These are phyloP conservation scores for Rousettus leschenaultii DNA, from an alignment of 2,113 vertebrate species.

Conservation along the genomic window DNA sequence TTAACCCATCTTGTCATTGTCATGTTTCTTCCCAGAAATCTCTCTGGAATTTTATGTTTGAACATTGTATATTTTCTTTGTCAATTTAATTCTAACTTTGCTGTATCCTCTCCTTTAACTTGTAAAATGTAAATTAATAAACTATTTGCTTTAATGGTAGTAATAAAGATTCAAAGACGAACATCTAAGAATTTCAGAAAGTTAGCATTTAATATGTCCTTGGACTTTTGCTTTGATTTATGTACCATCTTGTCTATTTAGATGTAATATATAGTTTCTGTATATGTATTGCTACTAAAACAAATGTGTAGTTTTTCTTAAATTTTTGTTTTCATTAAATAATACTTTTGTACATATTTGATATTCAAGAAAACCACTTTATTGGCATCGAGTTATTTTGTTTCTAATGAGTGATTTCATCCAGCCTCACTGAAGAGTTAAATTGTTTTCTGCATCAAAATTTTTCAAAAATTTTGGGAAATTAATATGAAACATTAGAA, in stretches of 20 bases:
- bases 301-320: neutral
- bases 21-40: neutral
- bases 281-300: neutral
- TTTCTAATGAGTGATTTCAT: constrained; percentile 8
- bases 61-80: neutral
- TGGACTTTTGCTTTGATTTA: neutral
- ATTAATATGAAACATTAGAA: neutral
- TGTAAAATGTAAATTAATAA: neutral
- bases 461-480: constrained; percentile 28
- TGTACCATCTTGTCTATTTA: neutral
- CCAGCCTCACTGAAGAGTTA: neutral
- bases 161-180: neutral
- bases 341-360: neutral
- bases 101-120: constrained; percentile 3
- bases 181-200: neutral
- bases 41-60: neutral
- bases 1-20: constrained; percentile 13
- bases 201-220: neutral
- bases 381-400: neutral
- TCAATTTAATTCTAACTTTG: neutral
- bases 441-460: neutral
- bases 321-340: neutral
- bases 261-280: neutral
- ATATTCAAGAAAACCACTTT: neutral
- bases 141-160: neutral